Evolutionary conservation across 2,797 vertebrate genomes (phyloP), one percentile per base, ranked within the genome.

Genomic region (Macrochelys suwanniensis): DNA sequence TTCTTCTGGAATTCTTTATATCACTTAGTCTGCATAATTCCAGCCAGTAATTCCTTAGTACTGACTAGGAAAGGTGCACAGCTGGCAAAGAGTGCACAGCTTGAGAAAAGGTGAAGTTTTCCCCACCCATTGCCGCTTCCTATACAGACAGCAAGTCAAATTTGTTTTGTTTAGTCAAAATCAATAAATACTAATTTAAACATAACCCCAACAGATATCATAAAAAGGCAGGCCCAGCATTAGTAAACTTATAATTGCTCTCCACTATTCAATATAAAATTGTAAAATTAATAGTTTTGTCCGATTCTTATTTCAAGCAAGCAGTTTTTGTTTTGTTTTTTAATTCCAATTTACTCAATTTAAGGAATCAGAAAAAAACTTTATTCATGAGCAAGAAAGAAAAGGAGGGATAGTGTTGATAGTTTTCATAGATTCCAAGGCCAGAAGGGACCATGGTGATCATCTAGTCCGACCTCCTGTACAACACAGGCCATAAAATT

Each of bases 51-150:
- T 7, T 76, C 79, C 82, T 28, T 6, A n/a, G 33, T 2, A 0
- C 15, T 5, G 11, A 37, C 37, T 50, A 28, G 57, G 49, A 74
- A 91, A 79, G 45, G 26, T 28, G 33, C 23, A 15, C 51, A 31
- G 45, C 4, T 1, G 42, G 37, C 54, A 82, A 5, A 42, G 0
- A 0, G 37, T 42, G 37, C 37, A 42, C 37, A 42, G 37, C 0
- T 11, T 1, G 71, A 47, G 33, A 21, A 74, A 54, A 2, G 0
- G 4, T 1, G 2, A 80, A 80, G 16, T 16, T 4, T 87, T 82
- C 50, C 83, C 37, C n/a, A 8, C 80, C 82, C 84, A 0, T 2
- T 6, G 5, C 1, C 3, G 9, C 26, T 85, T 84, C 6, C 1
- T 25, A 50, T 5, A 3, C 13, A 25, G 37, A 74, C 7, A 81